Evolutionary conservation across 2,888 invertebrate species (phyloP).

Genomic region (Tipula helvola): DNA sequence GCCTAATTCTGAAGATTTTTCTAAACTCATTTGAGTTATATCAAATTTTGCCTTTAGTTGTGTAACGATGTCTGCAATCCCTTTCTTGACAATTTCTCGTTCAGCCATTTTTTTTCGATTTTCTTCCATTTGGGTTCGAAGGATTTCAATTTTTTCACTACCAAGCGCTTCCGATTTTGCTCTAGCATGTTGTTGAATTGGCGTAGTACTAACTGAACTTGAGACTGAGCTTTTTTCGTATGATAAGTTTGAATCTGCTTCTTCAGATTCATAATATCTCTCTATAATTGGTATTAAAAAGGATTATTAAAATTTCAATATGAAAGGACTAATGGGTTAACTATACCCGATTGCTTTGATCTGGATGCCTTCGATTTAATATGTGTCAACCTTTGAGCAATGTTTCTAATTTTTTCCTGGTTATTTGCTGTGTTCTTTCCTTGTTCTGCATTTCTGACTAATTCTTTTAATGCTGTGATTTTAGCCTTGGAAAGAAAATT

Average conservation of each 20-base stretch:
- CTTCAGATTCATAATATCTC: background rate
- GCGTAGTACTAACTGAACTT: background rate
- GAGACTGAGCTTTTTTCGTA: background rate
- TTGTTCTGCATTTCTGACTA: conserved; percentile 26
- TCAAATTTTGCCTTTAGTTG: conserved; percentile 42
- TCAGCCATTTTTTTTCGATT: conserved; percentile 41
- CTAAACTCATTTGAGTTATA: conserved; percentile 35
- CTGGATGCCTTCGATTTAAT: conserved; percentile 25
- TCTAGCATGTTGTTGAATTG: background rate
- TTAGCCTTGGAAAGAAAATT: conserved; percentile 21
- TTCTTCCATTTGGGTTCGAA: conserved; percentile 42
- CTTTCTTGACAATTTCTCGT: conserved; percentile 39
- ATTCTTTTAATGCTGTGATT: conserved; percentile 27
- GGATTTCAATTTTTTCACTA: conserved; percentile 39
- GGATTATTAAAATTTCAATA: background rate
- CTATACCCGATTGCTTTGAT: conserved; percentile 18
- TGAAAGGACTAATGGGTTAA: background rate
- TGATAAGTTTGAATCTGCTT: background rate
- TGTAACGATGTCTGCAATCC: conserved; percentile 40
- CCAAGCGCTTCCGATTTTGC: conserved; percentile 30
- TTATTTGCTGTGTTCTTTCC: conserved; percentile 25
- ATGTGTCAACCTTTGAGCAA: conserved; percentile 26
- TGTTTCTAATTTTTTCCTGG: conserved; percentile 28
- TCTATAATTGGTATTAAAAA: background rate
- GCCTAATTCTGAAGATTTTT: conserved; percentile 29